Percentiles rank a stretch among this genome's conserved stretches.
These are phyloP conservation scores for Cavia aperea DNA, from an alignment of 2,113 vertebrate genomes.

Conservation along the genomic window DNA sequence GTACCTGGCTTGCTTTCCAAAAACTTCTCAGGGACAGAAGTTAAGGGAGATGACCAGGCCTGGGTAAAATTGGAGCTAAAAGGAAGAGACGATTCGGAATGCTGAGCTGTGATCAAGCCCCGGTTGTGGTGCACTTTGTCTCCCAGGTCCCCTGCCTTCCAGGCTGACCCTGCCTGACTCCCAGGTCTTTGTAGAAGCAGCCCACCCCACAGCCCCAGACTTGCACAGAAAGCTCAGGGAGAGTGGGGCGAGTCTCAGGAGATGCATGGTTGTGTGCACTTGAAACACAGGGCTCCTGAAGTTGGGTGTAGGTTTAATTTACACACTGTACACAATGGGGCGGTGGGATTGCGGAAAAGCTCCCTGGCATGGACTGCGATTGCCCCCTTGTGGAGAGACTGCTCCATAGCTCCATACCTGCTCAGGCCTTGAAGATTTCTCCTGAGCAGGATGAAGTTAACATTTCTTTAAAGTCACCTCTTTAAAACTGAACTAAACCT, in stretches of 20 bases:
- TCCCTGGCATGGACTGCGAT: conserved; percentile 58
- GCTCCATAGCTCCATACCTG: background rate
- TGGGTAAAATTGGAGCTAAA: background rate
- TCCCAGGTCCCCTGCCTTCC: background rate
- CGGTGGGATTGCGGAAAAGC: accelerated
- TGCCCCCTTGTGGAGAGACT: conserved; percentile 80
- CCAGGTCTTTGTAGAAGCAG: background rate
- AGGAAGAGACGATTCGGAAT: background rate
- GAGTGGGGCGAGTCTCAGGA: background rate
- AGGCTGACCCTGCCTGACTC: too few relatives aligned
- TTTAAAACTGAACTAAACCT: conserved; percentile 5
- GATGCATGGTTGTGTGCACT: background rate
- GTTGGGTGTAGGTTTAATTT: background rate
- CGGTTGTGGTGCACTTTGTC: accelerated
- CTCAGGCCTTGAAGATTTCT: conserved; percentile 5
- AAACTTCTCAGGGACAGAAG: background rate
- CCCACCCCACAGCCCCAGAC: background rate
- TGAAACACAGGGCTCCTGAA: background rate
- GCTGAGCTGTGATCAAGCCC: background rate
- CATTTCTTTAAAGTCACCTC: conserved; percentile 22
- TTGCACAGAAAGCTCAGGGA: background rate
- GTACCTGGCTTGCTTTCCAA: background rate
- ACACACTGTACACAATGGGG: background rate
- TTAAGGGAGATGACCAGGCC: background rate
- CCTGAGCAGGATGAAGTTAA: background rate